phyloP scores from a whole-genome alignment of 1,140 invertebrate genomes.

The Drosophila asahinai region DNA sequence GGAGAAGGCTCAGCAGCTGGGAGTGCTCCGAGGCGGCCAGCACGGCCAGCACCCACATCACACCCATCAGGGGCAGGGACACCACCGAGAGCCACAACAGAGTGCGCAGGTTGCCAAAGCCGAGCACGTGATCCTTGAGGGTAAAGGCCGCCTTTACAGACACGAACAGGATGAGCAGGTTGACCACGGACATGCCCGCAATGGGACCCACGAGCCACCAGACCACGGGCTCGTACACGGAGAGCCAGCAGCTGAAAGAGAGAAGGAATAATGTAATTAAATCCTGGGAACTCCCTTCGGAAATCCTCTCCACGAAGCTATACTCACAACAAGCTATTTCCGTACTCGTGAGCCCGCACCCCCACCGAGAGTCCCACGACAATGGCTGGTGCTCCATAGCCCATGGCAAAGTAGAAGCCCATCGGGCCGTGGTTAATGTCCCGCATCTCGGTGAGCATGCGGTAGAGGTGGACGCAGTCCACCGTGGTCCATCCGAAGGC shows the following conservation, averaged over 20 bases:
- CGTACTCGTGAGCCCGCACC: constrained; percentile 97
- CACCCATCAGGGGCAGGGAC: constrained; percentile 91
- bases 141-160: constrained; percentile 96
- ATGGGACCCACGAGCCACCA: constrained; percentile 96
- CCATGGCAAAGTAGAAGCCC: constrained; percentile 97
- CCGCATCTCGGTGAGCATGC: constrained; percentile 97
- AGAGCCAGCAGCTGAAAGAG: constrained; percentile 94
- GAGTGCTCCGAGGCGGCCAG: constrained; percentile 92
- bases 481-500: constrained; percentile 96
- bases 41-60: constrained; percentile 93
- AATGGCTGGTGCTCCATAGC: constrained; percentile 97
- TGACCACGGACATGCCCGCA: constrained; percentile 90
- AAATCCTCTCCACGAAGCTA: not conserved
- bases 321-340: constrained; percentile 96
- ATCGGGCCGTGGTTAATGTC: constrained; percentile 98
- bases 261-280: not conserved
- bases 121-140: constrained; percentile 94
- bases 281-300: not conserved
- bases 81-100: constrained; percentile 93
- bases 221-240: constrained; percentile 95
- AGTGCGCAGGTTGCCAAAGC: constrained; percentile 95
- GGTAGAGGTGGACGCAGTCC: constrained; percentile 95
- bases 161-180: constrained; percentile 92
- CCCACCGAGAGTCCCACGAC: constrained; percentile 96
- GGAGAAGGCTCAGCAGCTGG: constrained; percentile 90